Evolutionary conservation across 2,888 invertebrate genomes (phyloP).

Genomic region (Brenthis ino): DNA sequence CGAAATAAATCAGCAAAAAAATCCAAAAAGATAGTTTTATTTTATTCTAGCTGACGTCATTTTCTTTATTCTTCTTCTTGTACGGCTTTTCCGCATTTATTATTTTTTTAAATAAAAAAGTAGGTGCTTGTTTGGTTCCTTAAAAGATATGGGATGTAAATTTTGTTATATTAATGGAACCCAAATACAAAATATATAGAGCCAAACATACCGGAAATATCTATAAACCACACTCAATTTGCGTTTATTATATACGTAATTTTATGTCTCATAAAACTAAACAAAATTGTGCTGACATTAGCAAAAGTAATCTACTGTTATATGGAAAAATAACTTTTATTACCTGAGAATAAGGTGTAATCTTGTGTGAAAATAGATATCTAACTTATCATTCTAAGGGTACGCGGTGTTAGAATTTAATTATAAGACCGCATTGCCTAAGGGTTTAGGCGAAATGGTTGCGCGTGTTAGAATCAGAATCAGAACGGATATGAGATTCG

Average conservation of each 20-base stretch:
- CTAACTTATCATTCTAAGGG: not conserved
- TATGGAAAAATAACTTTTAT: not conserved
- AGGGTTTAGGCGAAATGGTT: constrained; percentile 12
- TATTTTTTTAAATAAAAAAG: too few relatives aligned
- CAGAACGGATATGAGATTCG: constrained; percentile 2
- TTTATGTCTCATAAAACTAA: constrained; percentile 17
- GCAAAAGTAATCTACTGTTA: not conserved
- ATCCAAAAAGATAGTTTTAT: too few relatives aligned
- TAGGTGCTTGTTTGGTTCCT: too few relatives aligned
- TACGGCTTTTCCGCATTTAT: too few relatives aligned
- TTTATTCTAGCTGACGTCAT: too few relatives aligned
- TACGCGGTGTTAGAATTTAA: constrained; percentile 23
- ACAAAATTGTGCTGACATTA: constrained; percentile 10
- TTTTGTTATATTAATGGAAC: not conserved
- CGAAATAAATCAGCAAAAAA: too few relatives aligned
- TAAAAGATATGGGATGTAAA: not conserved
- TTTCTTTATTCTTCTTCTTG: too few relatives aligned
- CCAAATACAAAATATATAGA: constrained; percentile 2
- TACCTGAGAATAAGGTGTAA: not conserved
- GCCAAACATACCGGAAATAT: not conserved
- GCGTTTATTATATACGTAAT: constrained; percentile 11
- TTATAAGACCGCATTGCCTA: constrained; percentile 18
- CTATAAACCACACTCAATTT: constrained; percentile 17
- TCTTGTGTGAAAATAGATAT: not conserved
- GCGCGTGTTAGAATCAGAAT: not conserved